Evolutionary conservation across 2,797 vertebrate species (phyloP).

Genomic region (Okamejei kenojei): DNA sequence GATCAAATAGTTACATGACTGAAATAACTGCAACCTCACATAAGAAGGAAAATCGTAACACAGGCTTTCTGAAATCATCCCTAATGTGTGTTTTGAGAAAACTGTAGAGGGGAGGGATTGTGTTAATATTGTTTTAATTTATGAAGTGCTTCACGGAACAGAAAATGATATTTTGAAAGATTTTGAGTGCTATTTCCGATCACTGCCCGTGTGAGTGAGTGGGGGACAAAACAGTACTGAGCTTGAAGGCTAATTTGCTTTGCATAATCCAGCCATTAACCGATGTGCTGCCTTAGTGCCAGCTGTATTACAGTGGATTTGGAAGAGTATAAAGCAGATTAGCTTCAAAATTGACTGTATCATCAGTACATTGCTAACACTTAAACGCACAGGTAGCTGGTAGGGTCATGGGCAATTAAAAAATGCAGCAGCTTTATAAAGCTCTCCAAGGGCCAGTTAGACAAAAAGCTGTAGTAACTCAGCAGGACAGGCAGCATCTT

Average conservation of each 20-base stretch:
- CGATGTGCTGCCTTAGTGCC: neutral
- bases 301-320: neutral
- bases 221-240: neutral
- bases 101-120: neutral
- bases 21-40: neutral
- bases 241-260: neutral
- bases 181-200: neutral
- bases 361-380: neutral
- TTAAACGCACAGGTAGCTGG: neutral
- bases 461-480: no score
- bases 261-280: constrained; percentile 3
- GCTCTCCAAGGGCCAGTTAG: neutral
- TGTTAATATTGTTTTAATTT: neutral
- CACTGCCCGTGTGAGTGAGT: neutral
- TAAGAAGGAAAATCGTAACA: neutral
- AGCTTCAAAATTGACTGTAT: neutral
- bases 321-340: neutral
- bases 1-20: neutral
- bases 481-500: no score
- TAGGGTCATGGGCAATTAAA: neutral
- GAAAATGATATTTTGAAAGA: neutral
- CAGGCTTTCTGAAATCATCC: neutral
- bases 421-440: neutral
- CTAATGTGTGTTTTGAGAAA: neutral
- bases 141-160: neutral